Evolutionary conservation across 2,888 invertebrate genomes (phyloP).

Genomic region (Cataglyphis livida): DNA sequence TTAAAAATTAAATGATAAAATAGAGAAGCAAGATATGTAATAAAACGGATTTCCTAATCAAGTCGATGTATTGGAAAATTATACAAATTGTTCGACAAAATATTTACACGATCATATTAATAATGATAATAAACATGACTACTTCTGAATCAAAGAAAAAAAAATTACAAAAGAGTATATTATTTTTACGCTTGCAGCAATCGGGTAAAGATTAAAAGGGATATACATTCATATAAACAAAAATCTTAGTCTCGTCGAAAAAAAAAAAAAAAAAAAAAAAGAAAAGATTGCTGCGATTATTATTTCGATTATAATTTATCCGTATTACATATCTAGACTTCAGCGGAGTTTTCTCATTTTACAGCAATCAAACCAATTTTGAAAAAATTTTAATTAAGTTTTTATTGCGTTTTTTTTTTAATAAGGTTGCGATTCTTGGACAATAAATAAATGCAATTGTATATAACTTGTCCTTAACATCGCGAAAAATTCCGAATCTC

Average conservation of each 20-base stretch:
- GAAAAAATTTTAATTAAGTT: neutral
- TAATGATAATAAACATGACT: neutral
- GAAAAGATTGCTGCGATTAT: neutral
- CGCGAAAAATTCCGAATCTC: neutral
- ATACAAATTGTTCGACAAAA: neutral
- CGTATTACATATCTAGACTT: neutral
- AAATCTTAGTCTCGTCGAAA: neutral
- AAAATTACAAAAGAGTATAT: neutral
- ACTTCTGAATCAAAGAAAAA: neutral
- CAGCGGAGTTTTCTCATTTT: neutral
- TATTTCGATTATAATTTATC: neutral
- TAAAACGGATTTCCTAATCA: neutral
- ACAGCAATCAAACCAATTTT: neutral
- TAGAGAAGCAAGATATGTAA: constrained; percentile 5
- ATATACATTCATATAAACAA: neutral
- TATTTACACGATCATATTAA: neutral
- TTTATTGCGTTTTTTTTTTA: neutral
- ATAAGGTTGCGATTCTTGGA: neutral
- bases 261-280: neutral
- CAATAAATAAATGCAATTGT: neutral
- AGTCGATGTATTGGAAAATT: neutral
- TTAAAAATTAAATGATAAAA: constrained; percentile 26
- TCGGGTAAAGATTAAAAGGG: neutral
- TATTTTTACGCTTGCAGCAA: neutral
- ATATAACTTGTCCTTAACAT: neutral